phyloP scores from a whole-genome alignment of 1,140 invertebrate genomes.

The Stegodyphus mimosarum region DNA sequence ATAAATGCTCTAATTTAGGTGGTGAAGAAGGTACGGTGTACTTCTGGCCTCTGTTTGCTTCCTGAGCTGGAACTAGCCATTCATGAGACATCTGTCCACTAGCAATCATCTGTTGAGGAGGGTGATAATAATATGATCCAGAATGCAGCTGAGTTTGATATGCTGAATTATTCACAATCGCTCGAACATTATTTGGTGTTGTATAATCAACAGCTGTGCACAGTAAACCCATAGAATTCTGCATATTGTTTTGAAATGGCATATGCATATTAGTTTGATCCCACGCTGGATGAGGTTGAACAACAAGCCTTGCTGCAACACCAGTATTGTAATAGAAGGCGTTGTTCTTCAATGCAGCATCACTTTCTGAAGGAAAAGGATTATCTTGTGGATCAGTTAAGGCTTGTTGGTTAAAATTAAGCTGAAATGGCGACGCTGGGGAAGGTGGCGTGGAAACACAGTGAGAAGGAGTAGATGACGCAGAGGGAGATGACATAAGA shows the following conservation, averaged over 20 bases:
- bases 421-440: constrained; percentile 38
- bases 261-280: constrained; percentile 31
- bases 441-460: constrained; percentile 35
- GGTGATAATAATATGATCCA: constrained; percentile 47
- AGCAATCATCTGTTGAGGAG: constrained; percentile 13
- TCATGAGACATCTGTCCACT: constrained; percentile 25
- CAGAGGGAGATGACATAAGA: constrained; percentile 33
- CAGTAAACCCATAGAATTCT: constrained; percentile 35
- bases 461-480: constrained; percentile 38
- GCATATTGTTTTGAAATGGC: constrained; percentile 44
- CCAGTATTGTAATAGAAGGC: constrained; percentile 31
- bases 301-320: constrained; percentile 16
- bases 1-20: not conserved
- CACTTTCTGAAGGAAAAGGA: constrained; percentile 16
- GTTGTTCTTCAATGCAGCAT: constrained; percentile 11
- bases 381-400: not conserved
- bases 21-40: constrained; percentile 14
- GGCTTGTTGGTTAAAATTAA: constrained; percentile 10
- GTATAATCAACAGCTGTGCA: constrained; percentile 43
- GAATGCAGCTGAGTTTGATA: constrained; percentile 34
- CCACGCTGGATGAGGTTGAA: constrained; percentile 27
- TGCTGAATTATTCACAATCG: constrained; percentile 38
- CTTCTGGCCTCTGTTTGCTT: constrained; percentile 24
- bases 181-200: constrained; percentile 30
- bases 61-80: constrained; percentile 33